phyloP scores from a whole-genome alignment of 2,113 vertebrate genomes.

The Nothobranchius furzeri region DNA sequence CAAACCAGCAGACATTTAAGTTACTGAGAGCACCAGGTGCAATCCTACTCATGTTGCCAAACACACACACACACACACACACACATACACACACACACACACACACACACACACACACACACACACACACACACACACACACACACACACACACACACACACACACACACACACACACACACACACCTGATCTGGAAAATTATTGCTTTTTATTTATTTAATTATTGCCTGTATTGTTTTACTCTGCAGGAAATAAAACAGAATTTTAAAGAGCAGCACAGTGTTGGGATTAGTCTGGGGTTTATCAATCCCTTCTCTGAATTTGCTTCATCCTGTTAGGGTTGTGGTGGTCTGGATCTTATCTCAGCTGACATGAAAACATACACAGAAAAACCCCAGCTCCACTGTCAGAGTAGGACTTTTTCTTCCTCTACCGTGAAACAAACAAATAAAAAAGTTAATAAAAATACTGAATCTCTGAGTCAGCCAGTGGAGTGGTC shows the following conservation, averaged over 20 bases:
- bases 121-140: too few species aligned
- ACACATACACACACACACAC: background rate
- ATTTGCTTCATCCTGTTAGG: background rate
- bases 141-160: too few species aligned
- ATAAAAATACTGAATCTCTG: too few species aligned
- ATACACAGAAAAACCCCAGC: too few species aligned
- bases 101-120: background rate
- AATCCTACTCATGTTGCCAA: too few species aligned
- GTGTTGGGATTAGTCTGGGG: background rate
- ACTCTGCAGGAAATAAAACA: background rate
- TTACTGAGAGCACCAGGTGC: background rate
- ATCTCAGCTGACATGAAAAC: background rate
- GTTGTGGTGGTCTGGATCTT: background rate
- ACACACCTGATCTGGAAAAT: too few species aligned
- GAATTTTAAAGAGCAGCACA: background rate
- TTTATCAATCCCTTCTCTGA: background rate
- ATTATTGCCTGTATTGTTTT: background rate
- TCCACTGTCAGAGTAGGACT: too few species aligned
- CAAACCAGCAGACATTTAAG: background rate
- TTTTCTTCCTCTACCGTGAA: too few species aligned
- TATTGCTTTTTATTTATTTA: background rate
- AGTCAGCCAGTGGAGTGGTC: too few species aligned
- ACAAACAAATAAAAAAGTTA: too few species aligned
- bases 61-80: too few species aligned
- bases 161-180: background rate